Conservation (phyloP, 2,888 invertebrate species). For the Mimumesa dahlbomi region DNA sequence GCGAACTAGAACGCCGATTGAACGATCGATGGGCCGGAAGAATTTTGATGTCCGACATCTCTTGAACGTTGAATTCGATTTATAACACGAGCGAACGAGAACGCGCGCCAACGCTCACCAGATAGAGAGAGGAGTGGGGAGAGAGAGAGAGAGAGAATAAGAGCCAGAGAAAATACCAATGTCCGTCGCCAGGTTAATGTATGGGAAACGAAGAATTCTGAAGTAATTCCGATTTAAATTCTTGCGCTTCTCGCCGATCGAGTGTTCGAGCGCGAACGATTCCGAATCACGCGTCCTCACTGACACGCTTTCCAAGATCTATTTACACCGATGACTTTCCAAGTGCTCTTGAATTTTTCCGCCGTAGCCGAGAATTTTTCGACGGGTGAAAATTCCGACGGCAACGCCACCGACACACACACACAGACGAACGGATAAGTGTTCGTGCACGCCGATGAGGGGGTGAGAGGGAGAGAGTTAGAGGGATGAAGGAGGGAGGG, state of each 20-base stretch:
- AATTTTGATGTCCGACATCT: too few relatives aligned
- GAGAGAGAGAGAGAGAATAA: too few relatives aligned
- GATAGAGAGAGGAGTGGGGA: too few relatives aligned
- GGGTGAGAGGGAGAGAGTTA: background rate
- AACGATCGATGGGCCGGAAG: too few relatives aligned
- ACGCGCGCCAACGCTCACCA: too few relatives aligned
- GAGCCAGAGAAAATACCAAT: slow-evolving; percentile 4
- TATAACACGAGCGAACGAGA: too few relatives aligned
- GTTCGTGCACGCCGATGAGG: background rate
- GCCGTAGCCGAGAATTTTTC: background rate
- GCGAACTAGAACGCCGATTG: too few relatives aligned
- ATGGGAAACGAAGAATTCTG: slow-evolving; percentile 11
- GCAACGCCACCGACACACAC: too few relatives aligned
- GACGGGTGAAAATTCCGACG: slow-evolving; percentile 25
- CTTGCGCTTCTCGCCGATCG: background rate
- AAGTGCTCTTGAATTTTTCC: slow-evolving; percentile 1
- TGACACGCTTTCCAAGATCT: background rate
- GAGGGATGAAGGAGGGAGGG: slow-evolving; percentile 11
- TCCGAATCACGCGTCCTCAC: background rate
- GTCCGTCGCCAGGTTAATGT: background rate
- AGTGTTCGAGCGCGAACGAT: background rate
- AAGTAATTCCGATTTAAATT: slow-evolving; percentile 22
- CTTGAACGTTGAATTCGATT: background rate
- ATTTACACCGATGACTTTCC: slow-evolving; percentile 8
- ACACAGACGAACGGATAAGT: too few relatives aligned